Base-by-base conservation (phyloP, 2,888 invertebrate species). In the Lissonota sp. region DNA sequence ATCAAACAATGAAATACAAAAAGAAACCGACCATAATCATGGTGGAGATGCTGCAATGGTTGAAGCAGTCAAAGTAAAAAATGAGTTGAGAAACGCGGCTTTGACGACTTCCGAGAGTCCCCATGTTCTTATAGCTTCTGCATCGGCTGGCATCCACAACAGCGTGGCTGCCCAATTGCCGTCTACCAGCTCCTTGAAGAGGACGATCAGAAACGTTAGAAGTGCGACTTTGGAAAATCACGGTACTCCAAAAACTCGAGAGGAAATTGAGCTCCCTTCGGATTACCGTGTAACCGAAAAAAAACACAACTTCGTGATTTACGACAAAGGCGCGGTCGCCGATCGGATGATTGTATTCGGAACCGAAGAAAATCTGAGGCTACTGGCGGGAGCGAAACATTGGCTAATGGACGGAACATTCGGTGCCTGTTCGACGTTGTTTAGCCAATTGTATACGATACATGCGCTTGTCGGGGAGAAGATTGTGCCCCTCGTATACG, bases 11-110 rank as follows among this genome's bases (percentile, higher is more conserved):
- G 66, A 53, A 53, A 66, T 66, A 39, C 37, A 8, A 53, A 66
- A 66, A 53, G 63, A 64, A 44, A 63, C 55, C 10, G 55, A 64
- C 37, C 72, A 57, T 26, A 73, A 73, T 55, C 55, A 66, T 37
- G 53, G 66, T 12, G 66, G 16, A 39, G 66, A 66, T 39, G 53
- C 53, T 16, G 49, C 14, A 37, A 66, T 39, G 39, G 53, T 66
- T 39, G 40, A 53, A 12, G 66, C 66, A 12, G 40, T 66, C 7
- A 53, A 53, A 40, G 53, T 53, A 7, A 53, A 51, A 66, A 66
- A 66, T 53, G 39, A n/a, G n/a, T n/a, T n/a, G n/a, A n/a, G n/a
- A n/a, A n/a, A n/a, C n/a, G n/a, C n/a, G n/a, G n/a, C n/a, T n/a
- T n/a, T n/a, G n/a, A n/a, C n/a, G n/a, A n/a, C n/a, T n/a, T n/a